These are phyloP conservation scores for Volucella inflata DNA, from an alignment of 2,888 invertebrate genomes.

Conservation along the genomic window DNA sequence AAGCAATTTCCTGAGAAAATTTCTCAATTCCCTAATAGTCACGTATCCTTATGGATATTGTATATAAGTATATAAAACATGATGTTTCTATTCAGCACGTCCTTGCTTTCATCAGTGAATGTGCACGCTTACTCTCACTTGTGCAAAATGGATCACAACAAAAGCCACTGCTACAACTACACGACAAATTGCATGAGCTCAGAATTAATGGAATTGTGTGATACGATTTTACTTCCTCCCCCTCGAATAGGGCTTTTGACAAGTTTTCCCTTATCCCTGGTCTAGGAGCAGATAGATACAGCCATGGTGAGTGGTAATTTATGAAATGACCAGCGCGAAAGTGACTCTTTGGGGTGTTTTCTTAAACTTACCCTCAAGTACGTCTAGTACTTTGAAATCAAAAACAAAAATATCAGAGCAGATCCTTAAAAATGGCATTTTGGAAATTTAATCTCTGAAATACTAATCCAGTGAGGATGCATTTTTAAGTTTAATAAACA, in stretches of 20 bases:
- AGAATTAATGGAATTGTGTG: constrained; percentile 29
- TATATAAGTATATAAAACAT: not conserved
- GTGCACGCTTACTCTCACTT: too few relatives aligned
- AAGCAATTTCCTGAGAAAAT: too few relatives aligned
- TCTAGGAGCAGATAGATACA: constrained; percentile 15
- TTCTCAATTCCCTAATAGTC: too few relatives aligned
- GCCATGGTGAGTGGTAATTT: constrained; percentile 34
- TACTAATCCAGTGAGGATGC: too few relatives aligned
- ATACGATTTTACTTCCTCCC: not conserved
- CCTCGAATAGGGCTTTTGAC: constrained; percentile 15
- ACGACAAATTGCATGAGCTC: constrained; percentile 38
- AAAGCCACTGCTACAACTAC: constrained; percentile 21
- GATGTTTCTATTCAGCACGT: constrained; percentile 5
- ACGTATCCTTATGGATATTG: not conserved
- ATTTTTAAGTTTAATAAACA: too few relatives aligned
- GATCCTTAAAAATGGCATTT: too few relatives aligned
- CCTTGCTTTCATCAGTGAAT: not conserved
- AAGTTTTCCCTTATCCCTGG: constrained; percentile 24
- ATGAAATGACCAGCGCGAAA: constrained; percentile 16
- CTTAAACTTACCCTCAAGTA: not conserved
- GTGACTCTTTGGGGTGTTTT: not conserved
- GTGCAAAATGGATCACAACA: not conserved
- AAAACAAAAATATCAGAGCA: not conserved
- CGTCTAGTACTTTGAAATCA: not conserved
- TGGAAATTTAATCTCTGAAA: too few relatives aligned